Percentiles rank a stretch among this genome's conserved stretches.
Evolutionary conservation across 2,888 invertebrate genomes (phyloP).

Genomic region (Xylocampa areola): DNA sequence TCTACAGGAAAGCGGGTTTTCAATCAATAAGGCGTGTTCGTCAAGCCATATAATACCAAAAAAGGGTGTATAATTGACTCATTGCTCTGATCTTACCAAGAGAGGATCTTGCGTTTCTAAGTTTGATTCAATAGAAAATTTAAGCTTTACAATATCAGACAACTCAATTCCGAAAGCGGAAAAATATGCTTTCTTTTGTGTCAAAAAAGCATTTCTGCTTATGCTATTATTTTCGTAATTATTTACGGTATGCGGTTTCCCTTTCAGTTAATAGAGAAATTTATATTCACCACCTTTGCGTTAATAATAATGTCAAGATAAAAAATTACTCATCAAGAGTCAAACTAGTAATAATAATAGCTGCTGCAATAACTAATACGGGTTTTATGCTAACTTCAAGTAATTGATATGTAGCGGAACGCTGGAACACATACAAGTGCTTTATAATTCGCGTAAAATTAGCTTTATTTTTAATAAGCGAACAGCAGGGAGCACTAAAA

Average conservation of each 20-base stretch:
- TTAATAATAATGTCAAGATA: neutral
- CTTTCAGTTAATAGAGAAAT: too few relatives aligned
- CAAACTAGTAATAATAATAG: constrained; percentile 5
- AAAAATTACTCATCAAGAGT: constrained; percentile 10
- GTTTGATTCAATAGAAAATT: constrained; percentile 22
- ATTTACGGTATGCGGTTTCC: too few relatives aligned
- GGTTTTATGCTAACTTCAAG: constrained; percentile 60
- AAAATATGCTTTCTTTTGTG: too few relatives aligned
- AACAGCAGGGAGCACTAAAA: constrained; percentile 9
- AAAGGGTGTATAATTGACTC: constrained; percentile 46
- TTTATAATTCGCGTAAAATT: constrained; percentile 66
- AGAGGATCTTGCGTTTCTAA: constrained; percentile 11
- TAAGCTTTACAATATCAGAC: neutral
- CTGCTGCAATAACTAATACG: constrained; percentile 56
- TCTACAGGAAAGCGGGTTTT: constrained; percentile 21
- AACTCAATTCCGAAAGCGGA: constrained; percentile 6
- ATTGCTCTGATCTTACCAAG: constrained; percentile 26
- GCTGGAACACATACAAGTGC: constrained; percentile 48
- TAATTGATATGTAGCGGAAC: constrained; percentile 61
- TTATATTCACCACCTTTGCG: constrained; percentile 3
- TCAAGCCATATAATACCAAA: constrained; percentile 26
- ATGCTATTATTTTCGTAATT: too few relatives aligned
- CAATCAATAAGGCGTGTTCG: constrained; percentile 43
- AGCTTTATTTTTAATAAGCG: constrained; percentile 41
- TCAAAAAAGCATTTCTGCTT: too few relatives aligned